Base-by-base conservation (phyloP, 1,140 invertebrate genomes). In the Pseudoatta argentina region DNA sequence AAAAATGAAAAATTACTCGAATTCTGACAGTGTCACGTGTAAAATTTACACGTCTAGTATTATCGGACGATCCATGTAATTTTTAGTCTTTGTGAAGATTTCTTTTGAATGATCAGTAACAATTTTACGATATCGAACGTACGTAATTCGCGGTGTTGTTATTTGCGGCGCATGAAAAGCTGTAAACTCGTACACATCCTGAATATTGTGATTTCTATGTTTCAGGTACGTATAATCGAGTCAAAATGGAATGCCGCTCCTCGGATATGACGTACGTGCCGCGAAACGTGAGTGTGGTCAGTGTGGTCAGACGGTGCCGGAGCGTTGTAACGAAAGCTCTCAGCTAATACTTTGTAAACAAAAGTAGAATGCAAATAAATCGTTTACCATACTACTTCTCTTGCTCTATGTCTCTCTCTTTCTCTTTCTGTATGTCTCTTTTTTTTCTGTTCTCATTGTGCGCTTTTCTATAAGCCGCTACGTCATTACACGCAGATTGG, bases 361-460 rank as follows among this genome's bases (percentile, higher is more conserved):
- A 89, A 79, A 76, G 73, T 90, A 90, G 89, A 89, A 90, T 55
- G 86, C 88, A 90, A 90, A 89, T 89, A 90, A 89, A 90, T 85
- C 86, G 79, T 87, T 89, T 85, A 87, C 57, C 48, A 81, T 71
- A 89, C 78, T 64, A 76, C 66, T 39, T 87, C 59, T 87, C n/a
- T 83, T 72, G 81, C 77, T 73, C 73, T 83, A 53, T 88, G n/a
- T 83, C 24, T 73, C 4, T 75, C 14, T 75, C 14, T 77, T 3
- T 67, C 24, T 79, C 12, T 81, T 14, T 79, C n/a, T 39, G 0
- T 69, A 3, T 59, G 10, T 57, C 24, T 55, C 24, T 44, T 64
- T 48, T 30, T 66, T 48, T 16, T 66, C 16, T 67, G 5, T 86
- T 85, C 14, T 86, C 75, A 75, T 30, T 44, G 16, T 86, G 55